Percentiles rank a stretch among this genome's conserved stretches.
Conservation (phyloP, 1,140 invertebrate species). For the Brachionus paranguensis region DNA sequence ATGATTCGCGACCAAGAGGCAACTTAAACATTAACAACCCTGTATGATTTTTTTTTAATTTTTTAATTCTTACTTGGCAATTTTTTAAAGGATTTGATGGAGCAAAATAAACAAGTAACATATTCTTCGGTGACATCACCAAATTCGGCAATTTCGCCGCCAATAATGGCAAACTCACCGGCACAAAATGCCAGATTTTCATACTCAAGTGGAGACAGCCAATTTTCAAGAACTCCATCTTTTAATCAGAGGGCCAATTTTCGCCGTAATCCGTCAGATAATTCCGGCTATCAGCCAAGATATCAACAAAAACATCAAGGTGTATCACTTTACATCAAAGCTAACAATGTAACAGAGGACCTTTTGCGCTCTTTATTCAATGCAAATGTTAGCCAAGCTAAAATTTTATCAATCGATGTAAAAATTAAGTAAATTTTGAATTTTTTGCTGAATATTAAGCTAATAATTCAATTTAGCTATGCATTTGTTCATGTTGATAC, state of each 20-base stretch:
- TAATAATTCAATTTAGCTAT: background rate
- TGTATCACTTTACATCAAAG: slow-evolving; percentile 19
- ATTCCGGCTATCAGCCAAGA: background rate
- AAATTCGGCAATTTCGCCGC: background rate
- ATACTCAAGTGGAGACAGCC: background rate
- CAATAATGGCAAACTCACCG: background rate
- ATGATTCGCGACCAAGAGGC: background rate
- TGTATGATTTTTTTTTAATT: background rate
- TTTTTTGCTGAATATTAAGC: background rate
- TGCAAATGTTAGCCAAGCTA: slow-evolving; percentile 10
- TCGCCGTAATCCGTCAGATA: slow-evolving; percentile 1
- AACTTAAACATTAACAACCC: slow-evolving; percentile 4
- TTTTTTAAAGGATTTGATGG: background rate
- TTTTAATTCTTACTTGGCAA: background rate
- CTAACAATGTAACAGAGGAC: slow-evolving; percentile 35
- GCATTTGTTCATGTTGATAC: slow-evolving; percentile 35
- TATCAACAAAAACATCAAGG: background rate
- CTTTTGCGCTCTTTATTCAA: background rate
- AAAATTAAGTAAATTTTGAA: slow-evolving; percentile 24
- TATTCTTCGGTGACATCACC: slow-evolving; percentile 31
- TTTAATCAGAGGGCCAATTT: slow-evolving; percentile 8
- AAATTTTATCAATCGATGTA: slow-evolving; percentile 23
- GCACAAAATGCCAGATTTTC: background rate
- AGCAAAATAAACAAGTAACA: slow-evolving; percentile 30
- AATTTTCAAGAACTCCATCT: background rate